These are phyloP conservation scores for Remorina albescens DNA, from an alignment of 2,797 vertebrate species.

Conservation along the genomic window DNA sequence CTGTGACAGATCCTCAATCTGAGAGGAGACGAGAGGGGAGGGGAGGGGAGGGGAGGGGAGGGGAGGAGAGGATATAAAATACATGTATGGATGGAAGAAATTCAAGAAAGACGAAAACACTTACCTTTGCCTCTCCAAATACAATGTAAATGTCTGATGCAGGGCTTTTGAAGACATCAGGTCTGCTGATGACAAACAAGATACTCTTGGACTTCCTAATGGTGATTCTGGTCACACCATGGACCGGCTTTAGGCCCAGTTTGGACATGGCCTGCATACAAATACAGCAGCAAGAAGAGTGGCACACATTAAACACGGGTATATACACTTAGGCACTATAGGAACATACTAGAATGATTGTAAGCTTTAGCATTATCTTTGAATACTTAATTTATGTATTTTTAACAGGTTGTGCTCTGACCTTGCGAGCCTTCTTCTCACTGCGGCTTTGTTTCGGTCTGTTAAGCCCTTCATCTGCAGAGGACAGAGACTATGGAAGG, in stretches of 20 bases:
- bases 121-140: conserved; percentile 94
- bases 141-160: conserved; percentile 98
- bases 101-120: neutral
- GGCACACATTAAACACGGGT: neutral
- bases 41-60: neutral
- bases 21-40: neutral
- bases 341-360: neutral
- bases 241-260: conserved; percentile 94
- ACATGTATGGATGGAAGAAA: neutral
- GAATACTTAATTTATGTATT: neutral
- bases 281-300: conserved; percentile 16
- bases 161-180: conserved; percentile 98
- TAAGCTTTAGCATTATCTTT: neutral
- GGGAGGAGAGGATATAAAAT: neutral
- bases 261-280: conserved; percentile 95
- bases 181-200: conserved; percentile 96
- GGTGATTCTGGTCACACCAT: conserved; percentile 96
- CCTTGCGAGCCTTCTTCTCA: conserved; percentile 98
- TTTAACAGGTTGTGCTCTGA: conserved; percentile 63
- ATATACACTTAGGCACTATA: neutral
- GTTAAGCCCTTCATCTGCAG: conserved; percentile 89
- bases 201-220: conserved; percentile 99
- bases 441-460: conserved; percentile 97
- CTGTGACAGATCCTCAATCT: conserved; percentile 98
- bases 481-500: conserved; percentile 86